Evolutionary conservation across 2,888 invertebrate species (phyloP).

Genomic region (Ochropleura leucogaster): DNA sequence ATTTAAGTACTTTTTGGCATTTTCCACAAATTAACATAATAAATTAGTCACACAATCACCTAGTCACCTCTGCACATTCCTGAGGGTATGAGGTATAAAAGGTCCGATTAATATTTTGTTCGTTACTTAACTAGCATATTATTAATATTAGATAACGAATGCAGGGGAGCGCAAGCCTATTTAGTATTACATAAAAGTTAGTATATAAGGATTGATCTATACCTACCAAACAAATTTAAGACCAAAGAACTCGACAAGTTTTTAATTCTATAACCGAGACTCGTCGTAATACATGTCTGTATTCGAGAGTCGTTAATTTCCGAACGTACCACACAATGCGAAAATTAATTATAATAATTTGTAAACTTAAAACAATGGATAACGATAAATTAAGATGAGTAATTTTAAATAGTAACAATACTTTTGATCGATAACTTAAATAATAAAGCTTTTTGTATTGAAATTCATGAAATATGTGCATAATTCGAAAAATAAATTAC

Average conservation of each 20-base stretch:
- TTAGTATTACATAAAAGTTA: no score
- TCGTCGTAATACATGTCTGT: neutral
- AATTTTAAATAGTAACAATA: slow-evolving; percentile 2
- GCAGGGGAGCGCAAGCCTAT: neutral
- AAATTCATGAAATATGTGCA: neutral
- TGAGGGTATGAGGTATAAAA: slow-evolving; percentile 11
- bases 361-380: slow-evolving; percentile 7
- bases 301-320: slow-evolving; percentile 10
- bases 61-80: neutral
- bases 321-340: neutral
- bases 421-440: slow-evolving; percentile 4
- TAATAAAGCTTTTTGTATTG: neutral
- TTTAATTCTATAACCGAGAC: neutral
- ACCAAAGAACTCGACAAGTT: neutral
- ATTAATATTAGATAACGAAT: slow-evolving; percentile 4
- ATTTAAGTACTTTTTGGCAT: slow-evolving; percentile 21
- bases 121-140: neutral
- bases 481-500: neutral
- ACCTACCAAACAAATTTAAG: neutral
- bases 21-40: slow-evolving; percentile 15
- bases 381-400: neutral
- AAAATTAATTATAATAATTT: slow-evolving; percentile 25
- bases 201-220: no score
- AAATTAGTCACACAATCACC: slow-evolving; percentile 1
- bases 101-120: slow-evolving; percentile 10